These are phyloP conservation scores for Tiliqua scincoides DNA, from an alignment of 2,113 vertebrate species.

Conservation along the genomic window DNA sequence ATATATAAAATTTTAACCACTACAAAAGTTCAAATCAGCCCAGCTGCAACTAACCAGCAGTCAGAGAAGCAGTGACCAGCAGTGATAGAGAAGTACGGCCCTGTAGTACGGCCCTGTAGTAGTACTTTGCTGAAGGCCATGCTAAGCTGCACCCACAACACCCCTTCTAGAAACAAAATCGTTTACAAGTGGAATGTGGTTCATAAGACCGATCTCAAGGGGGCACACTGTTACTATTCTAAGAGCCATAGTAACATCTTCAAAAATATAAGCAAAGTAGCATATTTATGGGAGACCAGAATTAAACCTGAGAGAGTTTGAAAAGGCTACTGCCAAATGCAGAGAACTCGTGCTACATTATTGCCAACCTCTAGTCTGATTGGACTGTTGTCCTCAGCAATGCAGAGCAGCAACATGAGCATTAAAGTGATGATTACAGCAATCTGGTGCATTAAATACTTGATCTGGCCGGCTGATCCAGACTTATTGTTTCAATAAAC, in stretches of 20 bases:
- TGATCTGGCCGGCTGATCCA: conserved; percentile 81
- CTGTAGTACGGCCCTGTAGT: too few relatives aligned
- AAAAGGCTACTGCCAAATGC: conserved; percentile 35
- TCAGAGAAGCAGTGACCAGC: too few relatives aligned
- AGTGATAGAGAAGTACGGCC: neutral
- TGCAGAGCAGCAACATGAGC: conserved; percentile 53
- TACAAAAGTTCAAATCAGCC: neutral
- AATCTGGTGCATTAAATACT: conserved; percentile 65
- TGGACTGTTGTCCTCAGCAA: conserved; percentile 52
- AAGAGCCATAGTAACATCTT: neutral
- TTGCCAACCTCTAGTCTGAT: conserved; percentile 42
- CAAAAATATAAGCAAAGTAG: conserved; percentile 47
- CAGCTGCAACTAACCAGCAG: too few relatives aligned
- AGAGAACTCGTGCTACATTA: conserved; percentile 37
- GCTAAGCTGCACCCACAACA: neutral
- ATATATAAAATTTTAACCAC: neutral
- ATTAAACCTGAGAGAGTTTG: conserved; percentile 19
- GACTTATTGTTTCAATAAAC: conserved; percentile 78
- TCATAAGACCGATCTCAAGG: neutral
- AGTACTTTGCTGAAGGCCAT: neutral
- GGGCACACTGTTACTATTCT: neutral
- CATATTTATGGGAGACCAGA: conserved; percentile 21
- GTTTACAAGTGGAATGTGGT: neutral
- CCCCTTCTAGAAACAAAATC: neutral
- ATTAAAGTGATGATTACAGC: conserved; percentile 84